Percentiles rank a stretch among this genome's conserved stretches.
phyloP scores from a whole-genome alignment of 2,113 vertebrate species.

The Cheirogaleus medius region DNA sequence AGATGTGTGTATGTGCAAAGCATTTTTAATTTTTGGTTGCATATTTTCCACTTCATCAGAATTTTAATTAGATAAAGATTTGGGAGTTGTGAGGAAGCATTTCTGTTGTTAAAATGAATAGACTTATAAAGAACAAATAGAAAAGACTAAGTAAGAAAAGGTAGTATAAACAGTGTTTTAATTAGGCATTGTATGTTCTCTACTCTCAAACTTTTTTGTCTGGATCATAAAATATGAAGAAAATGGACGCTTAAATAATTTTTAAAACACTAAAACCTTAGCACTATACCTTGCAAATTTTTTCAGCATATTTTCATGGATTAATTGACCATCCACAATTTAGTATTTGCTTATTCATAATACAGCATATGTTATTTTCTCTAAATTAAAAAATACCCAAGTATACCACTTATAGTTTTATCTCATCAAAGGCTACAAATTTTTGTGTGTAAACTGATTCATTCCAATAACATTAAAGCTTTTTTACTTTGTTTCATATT shows the following conservation, averaged over 20 bases:
- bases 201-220: neutral
- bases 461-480: neutral
- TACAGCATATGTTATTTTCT: neutral
- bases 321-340: neutral
- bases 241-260: neutral
- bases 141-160: neutral
- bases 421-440: neutral
- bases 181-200: neutral
- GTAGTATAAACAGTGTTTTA: neutral
- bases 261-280: neutral
- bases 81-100: neutral
- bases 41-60: neutral
- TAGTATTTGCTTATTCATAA: neutral
- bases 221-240: neutral
- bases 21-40: neutral
- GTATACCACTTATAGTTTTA: neutral
- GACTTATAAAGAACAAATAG: neutral
- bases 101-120: conserved; percentile 33
- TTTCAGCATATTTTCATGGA: neutral
- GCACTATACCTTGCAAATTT: neutral
- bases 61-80: neutral
- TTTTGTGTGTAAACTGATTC: neutral
- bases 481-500: neutral
- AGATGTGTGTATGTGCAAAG: neutral
- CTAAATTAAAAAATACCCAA: neutral